Evolutionary conservation across 2,888 invertebrate species (phyloP).

Genomic region (Stenolophus ochropezus): DNA sequence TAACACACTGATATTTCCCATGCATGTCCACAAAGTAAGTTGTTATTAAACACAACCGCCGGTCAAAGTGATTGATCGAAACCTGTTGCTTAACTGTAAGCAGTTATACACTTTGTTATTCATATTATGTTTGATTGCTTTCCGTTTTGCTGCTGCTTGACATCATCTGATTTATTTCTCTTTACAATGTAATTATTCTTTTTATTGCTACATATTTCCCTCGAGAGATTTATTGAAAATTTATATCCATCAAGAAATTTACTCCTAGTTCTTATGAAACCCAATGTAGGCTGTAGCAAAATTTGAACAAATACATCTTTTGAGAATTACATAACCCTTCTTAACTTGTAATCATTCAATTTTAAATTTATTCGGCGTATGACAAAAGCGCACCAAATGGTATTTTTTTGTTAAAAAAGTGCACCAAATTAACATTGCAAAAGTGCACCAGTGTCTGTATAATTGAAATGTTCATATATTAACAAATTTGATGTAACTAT

Average conservation of each 20-base stretch:
- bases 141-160: background rate
- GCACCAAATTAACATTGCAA: no score
- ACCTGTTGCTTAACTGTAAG: slow-evolving; percentile 31
- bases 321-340: no score
- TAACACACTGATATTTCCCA: background rate
- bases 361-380: no score
- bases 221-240: background rate
- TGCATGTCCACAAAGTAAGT: background rate
- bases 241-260: background rate
- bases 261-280: no score
- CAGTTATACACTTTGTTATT: slow-evolving; percentile 14
- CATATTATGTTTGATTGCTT: background rate
- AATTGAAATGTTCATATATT: no score
- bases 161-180: background rate
- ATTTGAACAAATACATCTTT: no score
- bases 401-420: no score
- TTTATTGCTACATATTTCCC: background rate
- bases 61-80: slow-evolving; percentile 23
- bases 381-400: no score
- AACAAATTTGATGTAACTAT: no score
- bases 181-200: background rate
- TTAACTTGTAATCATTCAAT: no score
- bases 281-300: no score
- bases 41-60: background rate
- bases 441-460: no score